Conservation (phyloP, 2,888 invertebrate genomes). For the Eulithis prunata region DNA sequence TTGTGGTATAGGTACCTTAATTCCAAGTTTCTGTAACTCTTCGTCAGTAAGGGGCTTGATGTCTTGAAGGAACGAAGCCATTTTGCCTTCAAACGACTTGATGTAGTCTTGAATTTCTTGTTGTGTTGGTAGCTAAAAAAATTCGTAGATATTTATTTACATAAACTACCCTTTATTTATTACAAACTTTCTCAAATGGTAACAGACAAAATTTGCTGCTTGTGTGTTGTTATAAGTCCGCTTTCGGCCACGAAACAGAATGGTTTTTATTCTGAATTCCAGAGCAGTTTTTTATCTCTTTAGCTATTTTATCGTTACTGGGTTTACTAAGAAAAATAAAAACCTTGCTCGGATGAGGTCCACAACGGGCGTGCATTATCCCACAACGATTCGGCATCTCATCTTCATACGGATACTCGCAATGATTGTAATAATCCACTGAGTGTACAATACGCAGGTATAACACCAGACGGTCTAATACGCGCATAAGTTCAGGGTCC, state of each 20-base stretch:
- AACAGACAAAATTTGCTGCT: too few relatives aligned
- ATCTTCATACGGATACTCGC: conserved; percentile 99
- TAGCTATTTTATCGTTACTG: too few relatives aligned
- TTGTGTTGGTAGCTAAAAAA: conserved; percentile 82
- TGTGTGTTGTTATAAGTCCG: too few relatives aligned
- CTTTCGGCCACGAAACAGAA: too few relatives aligned
- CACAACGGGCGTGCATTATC: conserved; percentile 98
- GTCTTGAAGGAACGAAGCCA: conserved; percentile 94
- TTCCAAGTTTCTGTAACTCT: conserved; percentile 92
- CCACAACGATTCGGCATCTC: conserved; percentile 99
- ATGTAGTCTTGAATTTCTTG: conserved; percentile 90
- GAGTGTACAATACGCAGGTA: conserved; percentile 99
- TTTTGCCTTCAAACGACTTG: conserved; percentile 94
- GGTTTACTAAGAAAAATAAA: background rate
- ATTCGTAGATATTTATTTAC: background rate
- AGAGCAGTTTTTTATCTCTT: too few relatives aligned
- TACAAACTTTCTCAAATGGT: too few relatives aligned
- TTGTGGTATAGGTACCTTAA: conserved; percentile 81
- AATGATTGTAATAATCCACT: conserved; percentile 99
- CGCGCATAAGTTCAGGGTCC: conserved; percentile 84
- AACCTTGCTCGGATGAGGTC: conserved; percentile 92
- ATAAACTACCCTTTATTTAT: too few relatives aligned
- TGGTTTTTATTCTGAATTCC: too few relatives aligned
- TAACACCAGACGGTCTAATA: conserved; percentile 91
- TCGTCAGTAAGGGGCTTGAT: conserved; percentile 88